Evolutionary conservation across 1,140 invertebrate genomes (phyloP), one percentile per base, ranked within the genome.

Genomic region (Mercenaria mercenaria): DNA sequence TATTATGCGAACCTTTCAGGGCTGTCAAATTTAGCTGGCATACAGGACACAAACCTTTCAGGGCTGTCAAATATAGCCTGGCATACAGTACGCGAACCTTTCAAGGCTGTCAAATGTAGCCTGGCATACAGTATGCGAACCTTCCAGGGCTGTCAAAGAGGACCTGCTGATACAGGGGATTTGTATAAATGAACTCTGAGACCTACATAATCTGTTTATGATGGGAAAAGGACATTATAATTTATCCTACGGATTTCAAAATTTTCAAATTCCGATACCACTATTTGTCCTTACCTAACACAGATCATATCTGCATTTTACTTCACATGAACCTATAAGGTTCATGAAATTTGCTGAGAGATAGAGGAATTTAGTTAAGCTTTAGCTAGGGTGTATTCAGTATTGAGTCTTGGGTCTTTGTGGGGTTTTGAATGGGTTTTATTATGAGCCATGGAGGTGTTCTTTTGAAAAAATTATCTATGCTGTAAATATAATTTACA

Each of bases 131-230:
- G 67, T 72, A 39, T 72, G 34, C 23, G 59, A 82, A 82, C 80
- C 29, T 82, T 43, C 23, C n/a, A 11, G 8, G 43, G 64, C 61
- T 85, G 83, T 85, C 83, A 85, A 32, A 76, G n/a, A 85, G 50
- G 69, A 29, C 59, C 47, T 23, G n/a, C 34, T 87, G 76, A 87
- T 87, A 87, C 59, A 52, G 8, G n/a, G 80, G 85, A 47, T 88
- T 88, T 88, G 76, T 64, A 34, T 72, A 80, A 81, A 80, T 88
- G 86, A 88, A 88, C 86, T 81, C 52, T 41, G 76, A 56, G 86
- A 88, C 76, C 86, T 72, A 72, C 20, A 43, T 88, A 80, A 88
- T 88, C 86, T 88, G 86, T 88, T 81, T 88, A 88, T 81, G 86
- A 88, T 88, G 77, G 77, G 76, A 77, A 80, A 81, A 80, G 77